phyloP scores from a whole-genome alignment of 2,797 vertebrate species.

The Zenarchopterus dispar region DNA sequence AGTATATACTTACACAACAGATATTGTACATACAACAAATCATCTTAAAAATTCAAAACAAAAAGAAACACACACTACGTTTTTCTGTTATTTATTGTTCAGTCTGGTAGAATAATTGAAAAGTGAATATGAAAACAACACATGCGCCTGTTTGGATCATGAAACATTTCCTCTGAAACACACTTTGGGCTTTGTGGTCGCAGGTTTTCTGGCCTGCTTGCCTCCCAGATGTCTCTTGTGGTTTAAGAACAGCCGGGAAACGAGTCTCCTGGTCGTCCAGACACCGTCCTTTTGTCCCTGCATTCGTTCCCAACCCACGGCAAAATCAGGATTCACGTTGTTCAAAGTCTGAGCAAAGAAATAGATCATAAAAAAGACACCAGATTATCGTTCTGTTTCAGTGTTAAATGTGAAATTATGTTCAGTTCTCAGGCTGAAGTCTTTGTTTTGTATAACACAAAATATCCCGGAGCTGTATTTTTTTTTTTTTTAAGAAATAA shows the following conservation, averaged over 20 bases:
- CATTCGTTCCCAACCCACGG: conserved; percentile 13
- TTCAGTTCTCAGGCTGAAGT: neutral
- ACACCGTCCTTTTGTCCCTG: conserved; percentile 22
- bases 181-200: neutral
- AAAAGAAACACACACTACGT: neutral
- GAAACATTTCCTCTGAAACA: neutral
- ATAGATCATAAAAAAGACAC: too few relatives aligned
- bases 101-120: neutral
- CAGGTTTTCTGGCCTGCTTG: conserved; percentile 42
- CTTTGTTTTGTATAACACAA: too few relatives aligned
- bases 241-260: conserved; percentile 63
- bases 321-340: conserved; percentile 5
- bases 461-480: too few relatives aligned
- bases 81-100: conserved; percentile 18
- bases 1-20: neutral
- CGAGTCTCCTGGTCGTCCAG: conserved; percentile 36
- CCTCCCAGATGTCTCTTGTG: conserved; percentile 62
- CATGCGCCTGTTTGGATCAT: neutral
- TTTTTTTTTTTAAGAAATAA: too few relatives aligned
- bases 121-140: neutral
- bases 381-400: too few relatives aligned
- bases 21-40: neutral
- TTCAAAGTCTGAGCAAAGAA: too few relatives aligned
- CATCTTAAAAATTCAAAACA: conserved; percentile 8
- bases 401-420: neutral